These are phyloP conservation scores for Lottia gigantea DNA, from an alignment of 2,888 invertebrate species.

Conservation along the genomic window DNA sequence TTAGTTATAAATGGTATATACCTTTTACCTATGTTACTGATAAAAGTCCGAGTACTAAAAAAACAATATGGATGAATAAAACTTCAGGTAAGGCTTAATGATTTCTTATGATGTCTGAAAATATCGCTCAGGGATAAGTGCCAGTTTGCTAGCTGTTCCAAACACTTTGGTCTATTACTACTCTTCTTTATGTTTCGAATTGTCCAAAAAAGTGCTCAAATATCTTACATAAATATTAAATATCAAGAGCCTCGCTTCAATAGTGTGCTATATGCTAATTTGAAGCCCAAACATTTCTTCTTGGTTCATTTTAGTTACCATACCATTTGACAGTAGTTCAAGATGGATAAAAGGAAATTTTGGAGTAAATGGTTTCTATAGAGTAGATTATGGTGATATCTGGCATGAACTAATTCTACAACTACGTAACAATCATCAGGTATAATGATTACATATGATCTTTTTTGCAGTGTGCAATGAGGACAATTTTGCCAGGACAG, in stretches of 20 bases:
- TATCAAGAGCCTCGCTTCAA: too few relatives aligned
- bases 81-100: conserved; percentile 34
- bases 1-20: conserved; percentile 59
- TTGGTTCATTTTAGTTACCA: conserved; percentile 48
- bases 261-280: too few relatives aligned
- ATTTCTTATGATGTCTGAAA: too few relatives aligned
- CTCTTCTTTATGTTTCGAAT: not conserved
- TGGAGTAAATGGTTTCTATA: conserved; percentile 60
- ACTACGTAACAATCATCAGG: conserved; percentile 45
- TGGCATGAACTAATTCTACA: conserved; percentile 76
- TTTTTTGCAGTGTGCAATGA: too few relatives aligned
- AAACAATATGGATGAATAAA: conserved; percentile 41
- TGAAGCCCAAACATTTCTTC: too few relatives aligned
- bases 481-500: too few relatives aligned
- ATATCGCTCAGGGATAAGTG: too few relatives aligned
- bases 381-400: conserved; percentile 72
- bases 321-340: conserved; percentile 66
- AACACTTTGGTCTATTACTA: too few relatives aligned
- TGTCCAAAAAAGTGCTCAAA: not conserved
- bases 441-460: conserved; percentile 18
- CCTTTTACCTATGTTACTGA: conserved; percentile 55
- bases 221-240: too few relatives aligned
- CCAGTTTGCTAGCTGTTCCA: too few relatives aligned
- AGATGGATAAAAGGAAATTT: conserved; percentile 57
- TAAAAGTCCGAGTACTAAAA: conserved; percentile 20